Base-by-base conservation (phyloP, 2,797 vertebrate genomes). In the Meriones psammophilus region DNA sequence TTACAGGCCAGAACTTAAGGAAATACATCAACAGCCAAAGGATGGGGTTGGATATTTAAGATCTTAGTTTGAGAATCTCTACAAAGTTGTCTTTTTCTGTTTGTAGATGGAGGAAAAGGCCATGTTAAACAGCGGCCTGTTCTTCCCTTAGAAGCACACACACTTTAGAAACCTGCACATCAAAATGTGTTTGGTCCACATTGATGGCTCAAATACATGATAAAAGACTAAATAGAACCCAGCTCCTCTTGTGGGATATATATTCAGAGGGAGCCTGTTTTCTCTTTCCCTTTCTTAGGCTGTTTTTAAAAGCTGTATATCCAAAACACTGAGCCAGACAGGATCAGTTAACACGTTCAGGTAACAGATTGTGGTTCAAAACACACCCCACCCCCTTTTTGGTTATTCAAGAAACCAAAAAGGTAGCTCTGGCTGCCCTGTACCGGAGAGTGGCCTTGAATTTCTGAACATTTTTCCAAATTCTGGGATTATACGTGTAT, bases 1-100 rank as follows among this genome's bases (percentile, higher is more conserved):
- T 62, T 15, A 88, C 18, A 76, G 71, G 33, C 42, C 33, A 54
- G 60, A 2, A 5, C 62, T 33, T 68, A 68, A 78, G 28, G 17
- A 89, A 62, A 92, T 92, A 50, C 50, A 94, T 95, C 83, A 77
- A 90, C 87, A 92, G 88, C 94, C 88, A 87, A 93, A 96, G 5
- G 58, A 76, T 80, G 78, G 78, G 81, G 73, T 66, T 68, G 92
- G 89, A 96, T 93, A 88, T 95, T 95, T 54, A 73, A 79, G 22
- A 77, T 92, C 93, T 92, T 86, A 60, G 22, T 4, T 93, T 87
- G 91, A 87, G 73, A 71, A 92, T 88, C 74, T 76, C 83, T 88
- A 56, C 64, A 89, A 83, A 71, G 28, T 9, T n/a, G 42, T 66
- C 5, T 4, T 50, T 93, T 89, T 93, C 92, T 56, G 71, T 71